These are phyloP conservation scores for Eurystomus gularis DNA, from an alignment of 2,113 vertebrate genomes.

Conservation along the genomic window DNA sequence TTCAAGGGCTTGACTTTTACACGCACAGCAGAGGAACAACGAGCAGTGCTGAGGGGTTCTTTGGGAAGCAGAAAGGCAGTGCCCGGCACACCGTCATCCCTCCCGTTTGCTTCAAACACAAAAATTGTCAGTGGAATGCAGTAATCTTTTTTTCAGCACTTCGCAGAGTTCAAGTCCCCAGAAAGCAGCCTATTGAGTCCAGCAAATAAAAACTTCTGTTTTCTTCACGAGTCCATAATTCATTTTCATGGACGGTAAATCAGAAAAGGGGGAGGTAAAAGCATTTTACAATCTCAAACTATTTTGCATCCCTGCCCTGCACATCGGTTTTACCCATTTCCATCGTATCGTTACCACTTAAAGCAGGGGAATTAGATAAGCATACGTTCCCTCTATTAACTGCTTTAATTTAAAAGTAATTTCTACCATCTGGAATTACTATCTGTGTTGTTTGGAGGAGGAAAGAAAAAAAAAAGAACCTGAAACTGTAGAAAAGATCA, in stretches of 20 bases:
- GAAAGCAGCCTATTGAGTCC: conserved; percentile 58
- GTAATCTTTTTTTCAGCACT: conserved; percentile 70
- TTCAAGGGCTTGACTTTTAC: background rate
- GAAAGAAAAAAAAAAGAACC: background rate
- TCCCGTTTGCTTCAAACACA: conserved; percentile 51
- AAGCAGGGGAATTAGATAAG: conserved; percentile 52
- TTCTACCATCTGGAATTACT: conserved; percentile 47
- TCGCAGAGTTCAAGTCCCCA: conserved; percentile 60
- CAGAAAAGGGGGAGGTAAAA: background rate
- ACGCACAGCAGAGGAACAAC: background rate
- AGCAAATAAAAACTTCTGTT: conserved; percentile 66
- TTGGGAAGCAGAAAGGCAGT: conserved; percentile 13
- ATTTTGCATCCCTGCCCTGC: conserved; percentile 54
- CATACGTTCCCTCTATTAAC: conserved; percentile 35
- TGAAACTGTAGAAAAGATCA: conserved; percentile 50
- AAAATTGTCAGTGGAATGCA: conserved; percentile 18
- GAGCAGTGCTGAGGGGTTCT: background rate
- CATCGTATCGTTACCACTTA: background rate
- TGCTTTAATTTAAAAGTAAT: conserved; percentile 59
- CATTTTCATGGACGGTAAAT: conserved; percentile 74
- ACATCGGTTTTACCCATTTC: conserved; percentile 64
- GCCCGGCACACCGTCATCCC: conserved; percentile 7
- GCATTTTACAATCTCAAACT: conserved; percentile 55
- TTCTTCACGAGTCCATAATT: conserved; percentile 53
- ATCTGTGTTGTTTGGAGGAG: conserved; percentile 38